Evolutionary conservation across 1,140 invertebrate genomes (phyloP).

Genomic region (Phymorhynchus buccinoides): DNA sequence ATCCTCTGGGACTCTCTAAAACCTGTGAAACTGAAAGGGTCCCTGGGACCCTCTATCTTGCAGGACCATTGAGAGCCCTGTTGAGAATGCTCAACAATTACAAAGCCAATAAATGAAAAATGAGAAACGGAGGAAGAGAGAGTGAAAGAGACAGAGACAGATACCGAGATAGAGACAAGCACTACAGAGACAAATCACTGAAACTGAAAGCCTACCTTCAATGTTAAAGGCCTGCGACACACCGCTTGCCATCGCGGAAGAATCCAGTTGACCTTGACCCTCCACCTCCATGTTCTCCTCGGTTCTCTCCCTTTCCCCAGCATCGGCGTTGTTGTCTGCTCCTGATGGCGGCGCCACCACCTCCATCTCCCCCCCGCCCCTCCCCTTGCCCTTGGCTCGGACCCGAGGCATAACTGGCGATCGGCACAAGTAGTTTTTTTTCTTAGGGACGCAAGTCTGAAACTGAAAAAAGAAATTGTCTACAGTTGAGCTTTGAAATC

Average conservation of each 20-base stretch:
- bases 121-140: too few relatives aligned
- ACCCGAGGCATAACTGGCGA: background rate
- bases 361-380: background rate
- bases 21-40: too few relatives aligned
- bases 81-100: too few relatives aligned
- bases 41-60: too few relatives aligned
- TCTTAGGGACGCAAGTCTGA: background rate
- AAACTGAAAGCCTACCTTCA: slow-evolving; percentile 27
- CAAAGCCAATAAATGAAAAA: too few relatives aligned
- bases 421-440: background rate
- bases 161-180: too few relatives aligned
- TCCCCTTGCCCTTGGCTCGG: background rate
- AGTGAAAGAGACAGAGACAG: too few relatives aligned
- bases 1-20: too few relatives aligned
- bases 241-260: background rate
- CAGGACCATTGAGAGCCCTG: too few relatives aligned
- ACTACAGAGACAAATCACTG: background rate
- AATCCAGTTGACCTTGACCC: background rate
- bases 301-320: background rate
- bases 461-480: background rate
- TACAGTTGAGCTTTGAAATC: too few relatives aligned
- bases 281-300: slow-evolving; percentile 35
- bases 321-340: background rate
- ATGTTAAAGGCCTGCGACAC: slow-evolving; percentile 7
- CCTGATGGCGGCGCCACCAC: background rate